Evolutionary conservation across 2,113 vertebrate species (phyloP).

Genomic region (Ceratotherium simum): DNA sequence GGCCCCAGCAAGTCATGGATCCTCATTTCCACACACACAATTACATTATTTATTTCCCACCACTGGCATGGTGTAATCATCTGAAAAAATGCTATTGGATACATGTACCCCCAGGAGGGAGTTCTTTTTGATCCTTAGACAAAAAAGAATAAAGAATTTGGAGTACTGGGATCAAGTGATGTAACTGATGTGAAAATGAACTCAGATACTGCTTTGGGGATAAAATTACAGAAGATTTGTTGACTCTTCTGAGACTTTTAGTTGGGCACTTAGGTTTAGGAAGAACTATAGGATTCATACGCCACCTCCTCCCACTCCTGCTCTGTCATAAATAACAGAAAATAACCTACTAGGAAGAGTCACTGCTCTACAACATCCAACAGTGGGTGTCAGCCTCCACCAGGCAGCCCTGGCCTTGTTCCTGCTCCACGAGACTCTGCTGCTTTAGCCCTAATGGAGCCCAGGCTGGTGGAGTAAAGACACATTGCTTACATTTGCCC

Average conservation of each 20-base stretch:
- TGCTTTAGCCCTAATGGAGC: no score
- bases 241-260: not conserved
- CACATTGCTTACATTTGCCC: rapidly evolving
- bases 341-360: not conserved
- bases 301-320: not conserved
- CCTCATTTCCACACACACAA: not conserved
- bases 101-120: not conserved
- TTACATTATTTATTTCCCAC: not conserved
- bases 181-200: not conserved
- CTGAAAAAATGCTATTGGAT: not conserved
- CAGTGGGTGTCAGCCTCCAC: rapidly evolving
- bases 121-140: not conserved
- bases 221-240: not conserved
- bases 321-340: not conserved
- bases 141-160: not conserved
- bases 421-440: not conserved
- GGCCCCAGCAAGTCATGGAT: no score
- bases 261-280: not conserved
- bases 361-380: no score
- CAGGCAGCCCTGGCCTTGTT: not conserved
- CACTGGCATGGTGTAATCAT: not conserved
- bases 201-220: not conserved
- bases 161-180: not conserved
- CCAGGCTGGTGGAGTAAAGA: not conserved
- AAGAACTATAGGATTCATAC: not conserved